These are phyloP conservation scores for Drosophila nr. medialis DNA, from an alignment of 2,888 invertebrate genomes.

Conservation along the genomic window DNA sequence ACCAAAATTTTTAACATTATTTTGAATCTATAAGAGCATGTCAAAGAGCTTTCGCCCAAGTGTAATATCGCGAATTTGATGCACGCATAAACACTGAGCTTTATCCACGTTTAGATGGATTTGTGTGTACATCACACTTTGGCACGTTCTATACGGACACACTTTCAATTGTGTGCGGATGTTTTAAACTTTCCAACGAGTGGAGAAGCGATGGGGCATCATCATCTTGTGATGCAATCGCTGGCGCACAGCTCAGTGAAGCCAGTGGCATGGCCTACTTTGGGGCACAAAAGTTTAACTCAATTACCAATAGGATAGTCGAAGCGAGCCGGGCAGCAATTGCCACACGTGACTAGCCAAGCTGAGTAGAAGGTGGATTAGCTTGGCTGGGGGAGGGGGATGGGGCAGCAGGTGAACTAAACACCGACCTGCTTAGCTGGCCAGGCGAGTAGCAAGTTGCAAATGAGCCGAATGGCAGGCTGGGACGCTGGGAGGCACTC, in stretches of 20 bases:
- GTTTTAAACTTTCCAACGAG: conserved; percentile 59
- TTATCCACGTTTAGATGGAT: conserved; percentile 4
- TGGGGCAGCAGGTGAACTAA: conserved; percentile 21
- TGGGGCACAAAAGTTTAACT: conserved; percentile 73
- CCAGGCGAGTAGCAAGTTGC: conserved; percentile 52
- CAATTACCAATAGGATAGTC: conserved; percentile 59
- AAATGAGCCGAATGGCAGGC: conserved; percentile 8
- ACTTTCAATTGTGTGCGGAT: conserved; percentile 27
- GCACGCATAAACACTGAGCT: conserved; percentile 38
- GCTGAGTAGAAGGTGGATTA: conserved; percentile 39
- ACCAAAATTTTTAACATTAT: too few species aligned
- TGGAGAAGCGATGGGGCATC: conserved; percentile 34
- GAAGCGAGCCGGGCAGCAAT: conserved; percentile 6
- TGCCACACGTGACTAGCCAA: conserved; percentile 72
- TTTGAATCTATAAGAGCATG: too few species aligned
- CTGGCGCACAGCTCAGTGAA: conserved; percentile 50
- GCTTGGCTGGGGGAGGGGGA: conserved; percentile 14
- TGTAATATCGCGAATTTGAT: conserved; percentile 2
- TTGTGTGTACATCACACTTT: conserved; percentile 19
- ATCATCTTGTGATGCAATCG: conserved; percentile 69
- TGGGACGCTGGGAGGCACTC: background rate
- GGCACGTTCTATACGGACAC: conserved; percentile 35
- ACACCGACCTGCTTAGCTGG: conserved; percentile 62
- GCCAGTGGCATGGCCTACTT: conserved; percentile 65
- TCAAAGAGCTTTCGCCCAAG: background rate